These are phyloP conservation scores for Ondatra zibethicus DNA, from an alignment of 2,113 vertebrate genomes.

Conservation along the genomic window DNA sequence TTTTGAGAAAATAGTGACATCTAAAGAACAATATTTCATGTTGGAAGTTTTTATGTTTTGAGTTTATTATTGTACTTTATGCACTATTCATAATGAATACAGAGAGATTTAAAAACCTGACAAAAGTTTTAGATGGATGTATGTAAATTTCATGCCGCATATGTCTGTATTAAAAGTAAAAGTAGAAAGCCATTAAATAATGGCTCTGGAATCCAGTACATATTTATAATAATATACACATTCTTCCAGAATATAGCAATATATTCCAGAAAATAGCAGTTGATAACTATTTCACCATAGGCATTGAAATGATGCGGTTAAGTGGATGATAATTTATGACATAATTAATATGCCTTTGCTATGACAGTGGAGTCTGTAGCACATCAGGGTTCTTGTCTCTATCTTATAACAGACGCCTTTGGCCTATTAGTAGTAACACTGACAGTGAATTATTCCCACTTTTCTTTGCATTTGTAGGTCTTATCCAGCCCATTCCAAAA, in stretches of 20 bases:
- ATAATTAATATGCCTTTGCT: background rate
- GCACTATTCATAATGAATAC: background rate
- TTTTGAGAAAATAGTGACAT: background rate
- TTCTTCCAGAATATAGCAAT: no score
- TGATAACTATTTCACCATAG: background rate
- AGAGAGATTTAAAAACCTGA: background rate
- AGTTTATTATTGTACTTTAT: background rate
- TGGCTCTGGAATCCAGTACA: background rate
- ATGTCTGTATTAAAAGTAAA: background rate
- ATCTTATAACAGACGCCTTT: background rate
- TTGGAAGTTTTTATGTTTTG: background rate
- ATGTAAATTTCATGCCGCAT: background rate
- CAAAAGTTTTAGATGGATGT: background rate
- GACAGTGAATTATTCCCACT: slow-evolving; percentile 7
- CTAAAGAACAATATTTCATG: background rate
- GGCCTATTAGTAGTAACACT: background rate
- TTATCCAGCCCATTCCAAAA: slow-evolving; percentile 94
- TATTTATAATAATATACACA: background rate
- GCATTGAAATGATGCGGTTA: background rate
- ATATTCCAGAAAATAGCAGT: background rate
- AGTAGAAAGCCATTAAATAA: background rate
- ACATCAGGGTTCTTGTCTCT: background rate
- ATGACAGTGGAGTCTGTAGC: background rate
- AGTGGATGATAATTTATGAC: background rate
- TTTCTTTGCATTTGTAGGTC: slow-evolving; percentile 87